Evolutionary conservation across 1,140 invertebrate genomes (phyloP), one percentile per base, ranked within the genome.

Genomic region (Lordiphosa stackelbergi): DNA sequence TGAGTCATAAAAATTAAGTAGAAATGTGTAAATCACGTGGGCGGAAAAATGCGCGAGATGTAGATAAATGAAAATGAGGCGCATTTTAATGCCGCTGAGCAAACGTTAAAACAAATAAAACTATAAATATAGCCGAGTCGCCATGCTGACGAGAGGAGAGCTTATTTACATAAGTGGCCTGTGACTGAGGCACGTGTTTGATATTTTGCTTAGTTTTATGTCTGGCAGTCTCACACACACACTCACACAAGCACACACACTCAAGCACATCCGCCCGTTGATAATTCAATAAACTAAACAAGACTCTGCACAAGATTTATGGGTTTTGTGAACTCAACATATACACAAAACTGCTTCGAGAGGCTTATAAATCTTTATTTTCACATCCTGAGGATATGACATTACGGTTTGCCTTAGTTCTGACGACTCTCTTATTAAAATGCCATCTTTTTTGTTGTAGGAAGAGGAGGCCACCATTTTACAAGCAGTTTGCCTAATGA

Each of bases 201-300:
- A 64, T 75, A 83, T 72, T 75, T 75, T 72, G 51, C 68, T 64
- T 79, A 79, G 71, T 79, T 81, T 75, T 81, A 75, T 74, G 71
- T 69, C 75, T 57, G 54, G 66, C 47, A 65, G 53, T 69, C 19
- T 19, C 19, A 19, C 19, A 19, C 19, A 19, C 19, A 19, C 56
- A 73, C 38, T 35, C 45, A 49, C 12, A 40, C 38, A 52, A 42
- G 47, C 36, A 38, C 31, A 53, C 34, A 43, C 36, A 61, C 35
- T 45, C 51, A 45, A 37, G 40, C 34, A 62, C 51, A 31, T 41
- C 35, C 38, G 48, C 48, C 41, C 57, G 53, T 51, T 79, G 73
- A 79, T 79, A 79, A 79, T 79, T 79, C 75, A 79, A 79, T 79
- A 79, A 79, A 79, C 75, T 81, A 81, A 75, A 62, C 66, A 74